phyloP scores from a whole-genome alignment of 2,888 invertebrate species.

The Zhengitettix transpicula region DNA sequence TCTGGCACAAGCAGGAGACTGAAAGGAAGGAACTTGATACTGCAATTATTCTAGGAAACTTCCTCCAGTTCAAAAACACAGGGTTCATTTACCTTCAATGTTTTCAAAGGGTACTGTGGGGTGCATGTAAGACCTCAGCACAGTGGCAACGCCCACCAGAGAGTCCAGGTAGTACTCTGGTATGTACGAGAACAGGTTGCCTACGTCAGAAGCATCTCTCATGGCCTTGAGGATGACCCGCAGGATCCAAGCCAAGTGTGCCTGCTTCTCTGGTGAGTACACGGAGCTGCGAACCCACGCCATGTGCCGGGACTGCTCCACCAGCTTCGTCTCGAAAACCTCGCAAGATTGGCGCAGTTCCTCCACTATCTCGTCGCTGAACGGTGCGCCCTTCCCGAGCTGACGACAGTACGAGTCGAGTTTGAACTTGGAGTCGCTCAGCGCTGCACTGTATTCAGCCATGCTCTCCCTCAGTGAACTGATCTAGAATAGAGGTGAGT shows the following conservation, averaged over 20 bases:
- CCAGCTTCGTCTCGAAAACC: conserved; percentile 41
- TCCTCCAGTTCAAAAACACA: neutral
- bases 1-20: too few species aligned
- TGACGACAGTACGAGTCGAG: conserved; percentile 18
- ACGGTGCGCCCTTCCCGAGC: conserved; percentile 15
- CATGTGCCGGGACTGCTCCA: conserved; percentile 45
- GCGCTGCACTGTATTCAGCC: conserved; percentile 43
- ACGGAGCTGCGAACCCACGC: conserved; percentile 48
- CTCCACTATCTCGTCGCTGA: conserved; percentile 26
- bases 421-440: conserved; percentile 36
- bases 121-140: conserved; percentile 45
- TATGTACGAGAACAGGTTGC: conserved; percentile 49
- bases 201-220: conserved; percentile 37
- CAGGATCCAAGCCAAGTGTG: conserved; percentile 41
- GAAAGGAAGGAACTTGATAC: too few species aligned
- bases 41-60: too few species aligned
- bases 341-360: conserved; percentile 39
- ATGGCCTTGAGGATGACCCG: conserved; percentile 41
- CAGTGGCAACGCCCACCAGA: conserved; percentile 43
- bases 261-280: conserved; percentile 44
- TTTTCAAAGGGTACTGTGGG: conserved; percentile 41
- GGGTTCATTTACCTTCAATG: conserved; percentile 32
- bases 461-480: conserved; percentile 46
- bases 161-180: conserved; percentile 58
- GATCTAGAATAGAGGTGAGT: conserved; percentile 12